Evolutionary conservation across 2,113 vertebrate species (phyloP).

Genomic region (Benitochromis conjunctus): DNA sequence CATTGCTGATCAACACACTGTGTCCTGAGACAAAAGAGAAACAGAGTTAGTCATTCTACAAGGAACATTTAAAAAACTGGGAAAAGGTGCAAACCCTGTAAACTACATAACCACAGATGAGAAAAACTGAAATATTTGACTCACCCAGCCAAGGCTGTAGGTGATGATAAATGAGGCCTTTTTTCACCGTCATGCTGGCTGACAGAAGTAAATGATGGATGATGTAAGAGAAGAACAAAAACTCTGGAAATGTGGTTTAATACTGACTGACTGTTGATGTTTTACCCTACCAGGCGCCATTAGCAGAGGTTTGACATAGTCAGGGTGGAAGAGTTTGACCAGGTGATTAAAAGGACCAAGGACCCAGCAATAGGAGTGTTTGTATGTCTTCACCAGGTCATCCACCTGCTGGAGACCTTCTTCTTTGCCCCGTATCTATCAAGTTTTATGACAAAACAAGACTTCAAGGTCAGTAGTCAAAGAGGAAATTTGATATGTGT

Average conservation of each 20-base stretch:
- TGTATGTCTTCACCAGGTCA: accelerated
- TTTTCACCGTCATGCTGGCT: slow-evolving; percentile 83
- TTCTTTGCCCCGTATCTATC: not conserved
- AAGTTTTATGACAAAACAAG: not conserved
- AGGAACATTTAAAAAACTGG: too few species aligned
- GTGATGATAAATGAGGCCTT: slow-evolving; percentile 81
- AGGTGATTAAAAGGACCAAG: not conserved
- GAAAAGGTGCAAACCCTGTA: too few species aligned
- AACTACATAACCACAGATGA: not conserved
- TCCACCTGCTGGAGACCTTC: not conserved
- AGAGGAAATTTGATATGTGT: not conserved
- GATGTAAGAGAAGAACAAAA: not conserved
- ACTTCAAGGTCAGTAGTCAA: not conserved
- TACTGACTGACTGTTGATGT: not conserved
- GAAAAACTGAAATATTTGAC: not conserved
- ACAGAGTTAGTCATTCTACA: accelerated
- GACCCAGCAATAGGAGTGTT: not conserved
- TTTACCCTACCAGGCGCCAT: slow-evolving; percentile 47
- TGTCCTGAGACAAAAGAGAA: slow-evolving; percentile 66
- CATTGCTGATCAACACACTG: slow-evolving; percentile 80
- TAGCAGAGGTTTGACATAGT: not conserved
- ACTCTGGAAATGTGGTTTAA: not conserved
- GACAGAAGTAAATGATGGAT: not conserved
- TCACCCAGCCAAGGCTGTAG: slow-evolving; percentile 91
- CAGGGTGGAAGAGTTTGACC: not conserved